phyloP scores from a whole-genome alignment of 2,797 vertebrate genomes.

The Cichlasoma orientale region DNA sequence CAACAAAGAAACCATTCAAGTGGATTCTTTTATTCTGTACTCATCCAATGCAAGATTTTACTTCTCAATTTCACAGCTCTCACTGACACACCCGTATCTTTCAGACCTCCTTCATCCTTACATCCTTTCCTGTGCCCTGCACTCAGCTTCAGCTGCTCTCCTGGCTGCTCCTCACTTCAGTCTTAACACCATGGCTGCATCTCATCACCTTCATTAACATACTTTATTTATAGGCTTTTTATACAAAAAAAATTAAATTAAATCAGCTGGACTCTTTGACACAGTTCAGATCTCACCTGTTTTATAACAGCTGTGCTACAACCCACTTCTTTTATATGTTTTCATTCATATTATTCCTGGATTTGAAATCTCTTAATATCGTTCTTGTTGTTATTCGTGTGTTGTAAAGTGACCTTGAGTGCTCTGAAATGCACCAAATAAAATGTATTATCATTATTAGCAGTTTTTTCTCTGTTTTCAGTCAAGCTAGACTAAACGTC shows the following conservation, averaged over 20 bases:
- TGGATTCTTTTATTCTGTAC: background rate
- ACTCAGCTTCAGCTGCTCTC: background rate
- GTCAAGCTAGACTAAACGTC: too few relatives aligned
- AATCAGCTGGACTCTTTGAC: too few relatives aligned
- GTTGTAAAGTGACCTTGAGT: background rate
- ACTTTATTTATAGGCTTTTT: too few relatives aligned
- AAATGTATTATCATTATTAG: background rate
- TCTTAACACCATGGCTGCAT: background rate
- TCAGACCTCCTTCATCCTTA: background rate
- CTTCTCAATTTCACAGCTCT: background rate
- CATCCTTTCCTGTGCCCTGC: background rate
- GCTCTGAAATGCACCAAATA: background rate
- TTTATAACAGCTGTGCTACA: too few relatives aligned
- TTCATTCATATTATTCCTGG: background rate
- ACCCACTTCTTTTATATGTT: background rate
- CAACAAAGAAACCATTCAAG: background rate
- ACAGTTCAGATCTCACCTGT: background rate
- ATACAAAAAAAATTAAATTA: too few relatives aligned
- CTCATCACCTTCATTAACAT: too few relatives aligned
- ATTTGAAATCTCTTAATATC: background rate
- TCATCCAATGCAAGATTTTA: too few relatives aligned
- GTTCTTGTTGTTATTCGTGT: background rate
- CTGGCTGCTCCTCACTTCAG: background rate
- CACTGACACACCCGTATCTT: background rate
- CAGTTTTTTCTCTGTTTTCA: too few relatives aligned